A percentile compares a stretch with the other conserved stretches of the same genome.
Evolutionary conservation across 2,113 vertebrate genomes (phyloP).

Genomic region (Grus americana): DNA sequence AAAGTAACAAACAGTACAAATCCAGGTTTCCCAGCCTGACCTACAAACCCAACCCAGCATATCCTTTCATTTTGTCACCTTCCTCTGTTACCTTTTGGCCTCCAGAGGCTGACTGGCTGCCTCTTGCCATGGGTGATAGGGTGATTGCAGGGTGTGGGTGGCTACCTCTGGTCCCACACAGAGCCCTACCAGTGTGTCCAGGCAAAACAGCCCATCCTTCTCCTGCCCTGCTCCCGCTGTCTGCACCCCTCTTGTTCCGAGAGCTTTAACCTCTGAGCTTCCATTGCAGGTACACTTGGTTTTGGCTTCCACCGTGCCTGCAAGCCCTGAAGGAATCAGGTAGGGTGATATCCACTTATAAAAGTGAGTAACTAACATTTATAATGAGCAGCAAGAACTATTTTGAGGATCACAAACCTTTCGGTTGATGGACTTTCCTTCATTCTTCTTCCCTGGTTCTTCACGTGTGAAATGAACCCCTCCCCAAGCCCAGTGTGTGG

Average conservation of each 20-base stretch:
- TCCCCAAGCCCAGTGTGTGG: neutral
- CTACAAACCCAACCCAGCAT: neutral
- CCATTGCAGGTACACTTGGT: neutral
- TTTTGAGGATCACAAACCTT: neutral
- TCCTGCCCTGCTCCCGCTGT: neutral
- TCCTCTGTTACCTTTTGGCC: neutral
- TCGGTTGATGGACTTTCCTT: neutral
- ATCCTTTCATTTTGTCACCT: neutral
- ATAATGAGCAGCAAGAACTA: neutral
- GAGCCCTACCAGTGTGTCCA: neutral
- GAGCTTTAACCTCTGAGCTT: neutral
- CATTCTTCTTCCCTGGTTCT: neutral
- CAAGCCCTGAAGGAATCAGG: neutral
- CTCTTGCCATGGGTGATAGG: neutral
- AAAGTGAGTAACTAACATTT: neutral
- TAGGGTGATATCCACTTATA: neutral
- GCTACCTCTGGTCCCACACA: neutral
- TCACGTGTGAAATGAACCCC: neutral
- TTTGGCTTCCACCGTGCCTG: neutral
- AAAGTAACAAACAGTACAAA: neutral
- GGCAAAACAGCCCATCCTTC: neutral
- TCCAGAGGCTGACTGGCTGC: neutral
- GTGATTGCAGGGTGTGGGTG: neutral
- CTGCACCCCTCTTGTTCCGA: neutral
- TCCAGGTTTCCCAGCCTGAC: neutral